These are phyloP conservation scores for Caenorhabditis afra DNA, from an alignment of 2,888 invertebrate genomes.

Conservation along the genomic window DNA sequence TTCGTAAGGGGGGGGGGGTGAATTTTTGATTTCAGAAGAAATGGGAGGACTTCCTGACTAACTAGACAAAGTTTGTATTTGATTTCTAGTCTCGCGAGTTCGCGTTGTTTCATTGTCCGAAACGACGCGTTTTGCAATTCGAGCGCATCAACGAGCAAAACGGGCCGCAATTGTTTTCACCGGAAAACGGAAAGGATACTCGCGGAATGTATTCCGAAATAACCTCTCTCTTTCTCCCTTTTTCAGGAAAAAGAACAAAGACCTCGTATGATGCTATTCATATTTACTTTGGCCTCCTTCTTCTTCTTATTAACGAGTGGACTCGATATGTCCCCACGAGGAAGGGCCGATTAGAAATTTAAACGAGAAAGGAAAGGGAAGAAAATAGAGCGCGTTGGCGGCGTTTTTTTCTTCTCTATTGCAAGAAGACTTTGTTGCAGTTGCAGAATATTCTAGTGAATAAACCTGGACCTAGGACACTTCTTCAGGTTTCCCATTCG, in stretches of 20 bases:
- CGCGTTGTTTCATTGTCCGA: background rate
- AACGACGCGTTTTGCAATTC: conserved; percentile 15
- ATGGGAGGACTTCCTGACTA: conserved; percentile 4
- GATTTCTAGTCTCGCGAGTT: too few species aligned
- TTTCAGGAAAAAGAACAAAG: conserved; percentile 28
- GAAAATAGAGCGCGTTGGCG: background rate
- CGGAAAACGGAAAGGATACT: background rate
- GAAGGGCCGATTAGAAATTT: conserved; percentile 20
- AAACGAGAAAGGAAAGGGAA: conserved; percentile 32
- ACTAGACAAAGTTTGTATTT: background rate
- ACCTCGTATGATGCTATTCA: conserved; percentile 37
- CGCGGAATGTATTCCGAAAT: conserved; percentile 14
- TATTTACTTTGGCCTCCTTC: conserved; percentile 44
- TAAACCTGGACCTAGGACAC: too few species aligned
- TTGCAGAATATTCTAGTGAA: conserved; percentile 8
- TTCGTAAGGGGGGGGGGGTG: too few species aligned
- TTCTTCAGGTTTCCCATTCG: background rate
- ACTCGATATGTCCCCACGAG: conserved; percentile 9
- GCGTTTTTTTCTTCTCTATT: conserved; percentile 2
- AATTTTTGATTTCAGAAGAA: conserved; percentile 9
- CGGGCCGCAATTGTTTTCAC: background rate
- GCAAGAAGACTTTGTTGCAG: too few species aligned
- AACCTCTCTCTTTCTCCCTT: conserved; percentile 5
- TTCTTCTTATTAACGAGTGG: conserved; percentile 38
- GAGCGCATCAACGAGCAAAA: conserved; percentile 43